Conservation (phyloP, 2,888 invertebrate species). For the Acleris sparsana region DNA sequence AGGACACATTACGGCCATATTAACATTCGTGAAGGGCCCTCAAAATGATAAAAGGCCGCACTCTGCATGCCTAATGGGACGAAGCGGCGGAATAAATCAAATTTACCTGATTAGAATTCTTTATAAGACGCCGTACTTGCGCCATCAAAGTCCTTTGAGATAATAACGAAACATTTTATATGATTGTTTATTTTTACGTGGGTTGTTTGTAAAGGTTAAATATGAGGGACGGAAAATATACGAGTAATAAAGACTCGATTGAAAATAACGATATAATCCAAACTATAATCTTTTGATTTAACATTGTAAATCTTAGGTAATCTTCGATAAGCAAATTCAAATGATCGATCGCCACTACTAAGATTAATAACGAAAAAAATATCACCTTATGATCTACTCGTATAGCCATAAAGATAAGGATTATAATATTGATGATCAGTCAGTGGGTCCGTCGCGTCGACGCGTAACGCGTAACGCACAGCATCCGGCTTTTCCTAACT, state of each 20-base stretch:
- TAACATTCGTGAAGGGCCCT: constrained; percentile 51
- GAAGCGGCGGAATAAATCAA: constrained; percentile 41
- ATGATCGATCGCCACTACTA: constrained; percentile 21
- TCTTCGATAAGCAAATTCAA: constrained; percentile 9
- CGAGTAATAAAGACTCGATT: no score
- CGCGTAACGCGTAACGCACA: constrained; percentile 23
- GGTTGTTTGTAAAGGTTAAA: not conserved
- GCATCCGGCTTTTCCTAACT: constrained; percentile 35
- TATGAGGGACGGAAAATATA: no score
- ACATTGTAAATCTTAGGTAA: constrained; percentile 14
- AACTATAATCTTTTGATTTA: not conserved
- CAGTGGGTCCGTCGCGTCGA: constrained; percentile 2
- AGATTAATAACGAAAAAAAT: constrained; percentile 20
- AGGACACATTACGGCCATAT: constrained; percentile 55
- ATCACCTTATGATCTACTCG: constrained; percentile 17
- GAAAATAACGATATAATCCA: not conserved
- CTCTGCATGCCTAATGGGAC: constrained; percentile 53
- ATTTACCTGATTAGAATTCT: constrained; percentile 48
- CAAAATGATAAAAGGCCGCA: constrained; percentile 59
- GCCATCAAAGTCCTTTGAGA: constrained; percentile 28
- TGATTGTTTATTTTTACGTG: constrained; percentile 21
- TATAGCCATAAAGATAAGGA: constrained; percentile 23
- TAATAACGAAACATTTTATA: constrained; percentile 12
- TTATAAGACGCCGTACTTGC: constrained; percentile 41
- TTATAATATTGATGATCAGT: constrained; percentile 31